A percentile compares a stretch with the other conserved stretches of the same genome.
phyloP scores from a whole-genome alignment of 2,113 vertebrate species.

The Platichthys stellatus region DNA sequence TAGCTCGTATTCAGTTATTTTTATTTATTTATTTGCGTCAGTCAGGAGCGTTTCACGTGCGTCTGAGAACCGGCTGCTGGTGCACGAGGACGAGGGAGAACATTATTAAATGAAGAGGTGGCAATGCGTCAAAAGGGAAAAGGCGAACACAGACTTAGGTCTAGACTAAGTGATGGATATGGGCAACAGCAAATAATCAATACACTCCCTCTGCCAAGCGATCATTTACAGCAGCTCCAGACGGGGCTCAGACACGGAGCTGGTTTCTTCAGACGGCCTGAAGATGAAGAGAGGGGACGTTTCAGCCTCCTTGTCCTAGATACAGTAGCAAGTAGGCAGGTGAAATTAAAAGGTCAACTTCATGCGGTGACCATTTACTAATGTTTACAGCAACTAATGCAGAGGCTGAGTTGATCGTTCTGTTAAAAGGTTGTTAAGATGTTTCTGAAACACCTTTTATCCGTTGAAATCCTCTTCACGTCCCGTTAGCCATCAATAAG shows the following conservation, averaged over 20 bases:
- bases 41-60: too few relatives aligned
- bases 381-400: too few relatives aligned
- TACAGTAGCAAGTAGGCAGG: not conserved
- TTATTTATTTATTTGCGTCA: slow-evolving; percentile 24
- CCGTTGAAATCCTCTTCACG: too few relatives aligned
- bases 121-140: slow-evolving; percentile 19
- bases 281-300: not conserved
- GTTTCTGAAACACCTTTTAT: too few relatives aligned
- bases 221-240: slow-evolving; percentile 43
- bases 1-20: slow-evolving; percentile 19
- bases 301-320: not conserved
- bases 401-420: too few relatives aligned
- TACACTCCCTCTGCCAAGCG: slow-evolving; percentile 14
- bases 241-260: not conserved
- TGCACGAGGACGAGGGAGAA: not conserved
- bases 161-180: slow-evolving; percentile 62
- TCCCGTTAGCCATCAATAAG: too few relatives aligned
- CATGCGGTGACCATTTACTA: not conserved
- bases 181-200: slow-evolving; percentile 54
- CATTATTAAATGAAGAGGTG: slow-evolving; percentile 29
- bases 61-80: not conserved
- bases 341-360: not conserved
- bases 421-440: too few relatives aligned
- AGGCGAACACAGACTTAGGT: slow-evolving; percentile 27
- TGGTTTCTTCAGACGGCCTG: not conserved